Percentiles rank a stretch among this genome's conserved stretches.
Evolutionary conservation across 1,140 invertebrate genomes (phyloP).

Genomic region (Cheumatopsyche charites): DNA sequence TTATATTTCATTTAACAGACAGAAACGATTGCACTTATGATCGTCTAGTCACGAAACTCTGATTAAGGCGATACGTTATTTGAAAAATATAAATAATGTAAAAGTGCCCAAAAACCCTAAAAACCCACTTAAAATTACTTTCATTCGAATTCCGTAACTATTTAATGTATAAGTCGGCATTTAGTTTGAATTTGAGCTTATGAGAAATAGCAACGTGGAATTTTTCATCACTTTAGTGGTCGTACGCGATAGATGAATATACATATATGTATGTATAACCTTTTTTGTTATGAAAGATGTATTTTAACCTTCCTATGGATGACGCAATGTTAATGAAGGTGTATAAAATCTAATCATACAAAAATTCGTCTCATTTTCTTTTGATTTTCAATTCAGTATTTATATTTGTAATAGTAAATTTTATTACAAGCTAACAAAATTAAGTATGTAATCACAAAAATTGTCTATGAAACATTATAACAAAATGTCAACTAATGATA

Average conservation of each 20-base stretch:
- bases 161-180: not conserved
- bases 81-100: slow-evolving; percentile 31
- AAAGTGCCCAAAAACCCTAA: slow-evolving; percentile 41
- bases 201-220: slow-evolving; percentile 13
- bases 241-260: not conserved
- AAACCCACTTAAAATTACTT: slow-evolving; percentile 30
- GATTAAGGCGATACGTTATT: slow-evolving; percentile 31
- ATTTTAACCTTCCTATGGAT: slow-evolving; percentile 26
- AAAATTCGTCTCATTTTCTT: slow-evolving; percentile 15
- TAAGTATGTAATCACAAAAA: slow-evolving; percentile 22
- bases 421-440: slow-evolving; percentile 19
- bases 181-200: slow-evolving; percentile 16
- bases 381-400: slow-evolving; percentile 14
- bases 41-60: slow-evolving; percentile 10
- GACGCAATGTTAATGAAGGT: not conserved
- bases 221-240: not conserved
- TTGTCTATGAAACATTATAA: slow-evolving; percentile 22
- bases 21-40: slow-evolving; percentile 12
- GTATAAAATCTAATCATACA: slow-evolving; percentile 2
- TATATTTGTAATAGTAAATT: slow-evolving; percentile 5
- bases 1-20: not conserved
- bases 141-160: not conserved
- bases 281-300: slow-evolving; percentile 12
- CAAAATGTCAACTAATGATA: slow-evolving; percentile 14
- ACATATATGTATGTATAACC: not conserved